Conservation (phyloP, 2,113 vertebrate species). For the rat (Rattus norvegicus) region GRCr8 NC_086021.1:185994501-185995000, state of each 20-base stretch:
- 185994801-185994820: neutral
- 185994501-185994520: too few relatives aligned
- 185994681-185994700: neutral
- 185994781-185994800: neutral
- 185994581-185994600: neutral
- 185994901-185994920: neutral
- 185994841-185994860: neutral
- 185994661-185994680: neutral
- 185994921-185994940: neutral
- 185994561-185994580: neutral
- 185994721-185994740: neutral
- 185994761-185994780: neutral
- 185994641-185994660: neutral
- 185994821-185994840: neutral
- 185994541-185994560: neutral
- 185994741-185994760: neutral
- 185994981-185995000: neutral
- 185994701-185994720: neutral
- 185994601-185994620: neutral
- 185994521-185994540: too few relatives aligned
- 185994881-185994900: accelerated
- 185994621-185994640: neutral
- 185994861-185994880: neutral
- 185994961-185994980: neutral
- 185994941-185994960: neutral